Evolutionary conservation across 2,113 vertebrate genomes (phyloP).

Genomic region (Syrrhaptes paradoxus): DNA sequence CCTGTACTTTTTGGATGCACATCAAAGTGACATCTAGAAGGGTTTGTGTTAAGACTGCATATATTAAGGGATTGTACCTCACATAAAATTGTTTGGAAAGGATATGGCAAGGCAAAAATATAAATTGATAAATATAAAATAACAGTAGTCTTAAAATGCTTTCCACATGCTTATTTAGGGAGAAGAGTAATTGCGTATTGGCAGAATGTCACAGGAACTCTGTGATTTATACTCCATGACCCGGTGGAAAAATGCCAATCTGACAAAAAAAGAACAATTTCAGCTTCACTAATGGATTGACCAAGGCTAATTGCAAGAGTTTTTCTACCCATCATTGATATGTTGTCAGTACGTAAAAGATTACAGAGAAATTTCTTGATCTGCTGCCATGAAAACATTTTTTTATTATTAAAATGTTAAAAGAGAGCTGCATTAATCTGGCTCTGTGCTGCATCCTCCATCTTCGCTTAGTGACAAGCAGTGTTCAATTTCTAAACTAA

Average conservation of each 20-base stretch:
- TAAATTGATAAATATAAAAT: neutral
- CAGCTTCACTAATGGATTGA: constrained; percentile 45
- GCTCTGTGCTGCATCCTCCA: neutral
- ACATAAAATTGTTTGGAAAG: neutral
- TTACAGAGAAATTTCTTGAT: constrained; percentile 60
- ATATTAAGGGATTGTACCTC: neutral
- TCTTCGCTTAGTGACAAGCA: constrained; percentile 13
- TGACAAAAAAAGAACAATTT: constrained; percentile 67
- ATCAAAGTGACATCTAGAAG: neutral
- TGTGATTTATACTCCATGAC: neutral
- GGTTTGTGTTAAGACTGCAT: neutral
- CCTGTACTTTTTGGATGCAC: neutral
- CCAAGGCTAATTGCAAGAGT: constrained; percentile 46
- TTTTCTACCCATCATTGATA: constrained; percentile 35
- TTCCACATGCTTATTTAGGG: constrained; percentile 24
- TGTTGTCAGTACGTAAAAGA: constrained; percentile 42
- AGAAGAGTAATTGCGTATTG: constrained; percentile 2
- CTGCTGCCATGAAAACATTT: constrained; percentile 40
- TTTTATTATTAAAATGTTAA: neutral
- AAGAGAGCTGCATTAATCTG: constrained; percentile 3
- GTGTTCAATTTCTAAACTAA: neutral
- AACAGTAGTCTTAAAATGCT: neutral
- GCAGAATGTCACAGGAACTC: neutral
- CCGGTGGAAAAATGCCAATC: constrained; percentile 31
- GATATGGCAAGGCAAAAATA: neutral